Percentiles rank a stretch among this genome's conserved stretches.
phyloP scores from a whole-genome alignment of 2,797 vertebrate genomes.

The Sebastes variabilis region DNA sequence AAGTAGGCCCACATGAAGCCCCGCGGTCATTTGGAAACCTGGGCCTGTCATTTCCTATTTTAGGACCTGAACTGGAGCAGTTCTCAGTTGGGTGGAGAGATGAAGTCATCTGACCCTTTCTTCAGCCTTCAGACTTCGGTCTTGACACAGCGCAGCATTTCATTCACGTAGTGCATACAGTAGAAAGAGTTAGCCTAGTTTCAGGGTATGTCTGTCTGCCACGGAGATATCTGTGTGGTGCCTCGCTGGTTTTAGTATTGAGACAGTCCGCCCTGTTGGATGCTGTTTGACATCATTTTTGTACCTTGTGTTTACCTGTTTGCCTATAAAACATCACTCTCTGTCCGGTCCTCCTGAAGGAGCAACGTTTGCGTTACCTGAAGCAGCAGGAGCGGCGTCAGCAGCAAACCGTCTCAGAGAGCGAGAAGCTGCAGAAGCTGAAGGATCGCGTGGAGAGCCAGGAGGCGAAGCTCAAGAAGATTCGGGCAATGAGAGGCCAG shows the following conservation, averaged over 20 bases:
- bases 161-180: constrained; percentile 27
- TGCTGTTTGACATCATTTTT: neutral
- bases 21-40: constrained; percentile 75
- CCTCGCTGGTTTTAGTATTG: neutral
- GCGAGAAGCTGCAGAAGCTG: constrained; percentile 95
- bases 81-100: constrained; percentile 74
- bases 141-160: constrained; percentile 51
- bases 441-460: constrained; percentile 97
- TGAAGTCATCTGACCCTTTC: constrained; percentile 73
- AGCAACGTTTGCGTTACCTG: constrained; percentile 87
- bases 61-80: constrained; percentile 74
- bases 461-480: constrained; percentile 97
- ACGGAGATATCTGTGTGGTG: neutral
- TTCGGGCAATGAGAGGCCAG: constrained; percentile 96
- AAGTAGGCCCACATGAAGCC: constrained; percentile 69
- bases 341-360: constrained; percentile 56
- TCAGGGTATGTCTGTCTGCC: neutral
- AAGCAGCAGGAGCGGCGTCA: constrained; percentile 97
- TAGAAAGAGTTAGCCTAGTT: constrained; percentile 46
- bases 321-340: neutral
- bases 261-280: neutral
- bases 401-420: constrained; percentile 92
- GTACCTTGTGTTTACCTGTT: neutral
- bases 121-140: constrained; percentile 48
- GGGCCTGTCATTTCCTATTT: constrained; percentile 77